Conservation (phyloP, 2,113 vertebrate species). For the Agapornis roseicollis region DNA sequence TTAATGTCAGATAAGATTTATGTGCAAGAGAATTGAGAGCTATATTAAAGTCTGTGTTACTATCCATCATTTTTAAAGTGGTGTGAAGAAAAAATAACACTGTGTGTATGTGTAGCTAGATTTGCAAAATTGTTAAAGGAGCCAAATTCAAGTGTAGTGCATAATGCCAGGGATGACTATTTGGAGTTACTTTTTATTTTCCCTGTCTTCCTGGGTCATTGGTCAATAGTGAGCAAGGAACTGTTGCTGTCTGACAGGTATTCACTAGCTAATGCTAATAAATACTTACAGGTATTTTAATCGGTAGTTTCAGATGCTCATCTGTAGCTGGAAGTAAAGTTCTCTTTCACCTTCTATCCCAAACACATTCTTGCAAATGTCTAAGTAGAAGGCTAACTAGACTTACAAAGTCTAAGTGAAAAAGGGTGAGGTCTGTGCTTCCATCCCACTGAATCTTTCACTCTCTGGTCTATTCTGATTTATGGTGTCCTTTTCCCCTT, state of each 20-base stretch:
- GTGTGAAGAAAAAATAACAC: background rate
- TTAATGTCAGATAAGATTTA: background rate
- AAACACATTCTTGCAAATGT: background rate
- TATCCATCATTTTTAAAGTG: slow-evolving; percentile 45
- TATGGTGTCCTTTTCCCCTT: background rate
- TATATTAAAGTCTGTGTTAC: slow-evolving; percentile 7
- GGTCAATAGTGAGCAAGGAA: background rate
- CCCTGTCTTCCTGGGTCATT: background rate
- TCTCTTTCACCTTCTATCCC: background rate
- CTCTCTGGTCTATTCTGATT: background rate
- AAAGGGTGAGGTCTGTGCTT: background rate
- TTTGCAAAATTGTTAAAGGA: slow-evolving; percentile 11
- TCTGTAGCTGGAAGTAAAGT: background rate
- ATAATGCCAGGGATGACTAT: background rate
- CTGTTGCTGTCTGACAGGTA: background rate
- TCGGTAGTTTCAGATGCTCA: background rate
- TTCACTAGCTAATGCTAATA: background rate
- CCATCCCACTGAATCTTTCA: background rate
- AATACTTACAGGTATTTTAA: background rate
- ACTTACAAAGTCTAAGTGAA: background rate
- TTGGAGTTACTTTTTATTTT: background rate
- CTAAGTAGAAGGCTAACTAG: background rate
- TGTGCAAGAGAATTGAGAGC: slow-evolving; percentile 12
- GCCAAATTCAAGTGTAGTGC: background rate
- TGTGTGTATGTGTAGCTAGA: background rate